Evolutionary conservation across 2,113 vertebrate genomes (phyloP).

Genomic region (Leptosomus discolor): DNA sequence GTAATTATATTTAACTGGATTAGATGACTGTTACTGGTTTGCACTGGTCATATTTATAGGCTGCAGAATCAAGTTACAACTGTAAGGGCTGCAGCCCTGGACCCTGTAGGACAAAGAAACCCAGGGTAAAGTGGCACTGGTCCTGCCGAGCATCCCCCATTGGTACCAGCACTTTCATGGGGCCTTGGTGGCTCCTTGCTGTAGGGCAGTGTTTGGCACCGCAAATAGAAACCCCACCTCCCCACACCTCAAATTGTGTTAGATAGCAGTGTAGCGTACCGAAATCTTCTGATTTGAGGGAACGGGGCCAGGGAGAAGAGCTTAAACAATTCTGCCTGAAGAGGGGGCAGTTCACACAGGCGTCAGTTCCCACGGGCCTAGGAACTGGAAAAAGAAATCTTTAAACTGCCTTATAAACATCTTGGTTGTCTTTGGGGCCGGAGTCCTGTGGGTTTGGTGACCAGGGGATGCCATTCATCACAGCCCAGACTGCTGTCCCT

Average conservation of each 20-base stretch:
- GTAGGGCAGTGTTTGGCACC: background rate
- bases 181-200: background rate
- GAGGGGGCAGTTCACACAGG: background rate
- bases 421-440: background rate
- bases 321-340: background rate
- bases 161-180: background rate
- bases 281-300: background rate
- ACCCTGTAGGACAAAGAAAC: background rate
- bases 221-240: background rate
- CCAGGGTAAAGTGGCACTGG: background rate
- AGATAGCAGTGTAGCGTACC: background rate
- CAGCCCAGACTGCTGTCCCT: background rate
- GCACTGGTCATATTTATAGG: background rate
- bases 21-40: constrained; percentile 10
- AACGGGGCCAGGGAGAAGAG: background rate
- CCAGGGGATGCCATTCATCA: background rate
- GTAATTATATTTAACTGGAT: background rate
- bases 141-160: background rate
- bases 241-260: background rate
- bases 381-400: background rate
- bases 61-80: background rate
- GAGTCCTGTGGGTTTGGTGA: background rate
- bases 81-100: background rate
- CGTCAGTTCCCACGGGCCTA: background rate
- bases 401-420: background rate